phyloP scores from a whole-genome alignment of 2,888 invertebrate genomes.

The Tholera decimalis region DNA sequence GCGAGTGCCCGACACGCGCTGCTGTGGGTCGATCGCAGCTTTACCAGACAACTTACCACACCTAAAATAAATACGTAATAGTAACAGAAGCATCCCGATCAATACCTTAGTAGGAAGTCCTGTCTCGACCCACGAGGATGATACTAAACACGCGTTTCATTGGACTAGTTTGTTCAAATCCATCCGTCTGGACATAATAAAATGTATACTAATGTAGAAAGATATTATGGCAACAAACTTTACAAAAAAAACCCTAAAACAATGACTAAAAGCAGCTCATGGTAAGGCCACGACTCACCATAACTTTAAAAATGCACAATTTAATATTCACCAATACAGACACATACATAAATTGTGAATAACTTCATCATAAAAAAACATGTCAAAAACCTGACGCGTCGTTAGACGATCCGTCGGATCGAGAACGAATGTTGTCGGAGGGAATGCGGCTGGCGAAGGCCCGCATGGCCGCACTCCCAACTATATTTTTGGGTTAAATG shows the following conservation, averaged over 20 bases:
- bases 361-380: constrained; percentile 91
- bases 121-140: constrained; percentile 76
- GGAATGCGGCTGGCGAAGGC: constrained; percentile 55
- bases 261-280: constrained; percentile 91
- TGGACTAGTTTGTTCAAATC: constrained; percentile 91
- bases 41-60: constrained; percentile 71
- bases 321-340: constrained; percentile 91
- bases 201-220: constrained; percentile 91
- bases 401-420: constrained; percentile 77
- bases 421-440: constrained; percentile 72
- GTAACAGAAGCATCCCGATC: constrained; percentile 77
- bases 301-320: constrained; percentile 90
- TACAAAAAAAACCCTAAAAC: constrained; percentile 91
- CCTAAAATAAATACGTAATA: constrained; percentile 84
- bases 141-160: constrained; percentile 80
- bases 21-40: constrained; percentile 67
- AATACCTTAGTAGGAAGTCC: constrained; percentile 74
- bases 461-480: constrained; percentile 65
- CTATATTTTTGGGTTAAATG: constrained; percentile 90
- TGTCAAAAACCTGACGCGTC: constrained; percentile 88
- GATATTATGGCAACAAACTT: constrained; percentile 92
- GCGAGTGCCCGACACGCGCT: constrained; percentile 55
- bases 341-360: constrained; percentile 91
- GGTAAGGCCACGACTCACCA: constrained; percentile 86
- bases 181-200: constrained; percentile 88